Evolutionary conservation across 2,797 vertebrate genomes (phyloP).

Genomic region (Cossypha polioptera): DNA sequence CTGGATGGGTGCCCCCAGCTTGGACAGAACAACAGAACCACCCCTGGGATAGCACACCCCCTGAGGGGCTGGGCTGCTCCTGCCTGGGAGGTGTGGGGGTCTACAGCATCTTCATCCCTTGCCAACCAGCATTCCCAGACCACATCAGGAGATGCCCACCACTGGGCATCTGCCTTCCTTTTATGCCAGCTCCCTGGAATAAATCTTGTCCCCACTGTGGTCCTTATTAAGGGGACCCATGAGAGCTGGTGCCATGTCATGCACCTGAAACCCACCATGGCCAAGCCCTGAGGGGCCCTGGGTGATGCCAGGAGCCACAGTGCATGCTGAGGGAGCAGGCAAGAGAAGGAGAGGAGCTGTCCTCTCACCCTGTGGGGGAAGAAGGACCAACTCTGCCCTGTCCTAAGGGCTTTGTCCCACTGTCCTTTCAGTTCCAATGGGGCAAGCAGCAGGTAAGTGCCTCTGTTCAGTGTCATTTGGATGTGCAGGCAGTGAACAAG

Average conservation of each 20-base stretch:
- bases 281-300: neutral
- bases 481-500: neutral
- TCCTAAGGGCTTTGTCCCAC: neutral
- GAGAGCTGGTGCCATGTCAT: neutral
- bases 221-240: neutral
- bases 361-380: neutral
- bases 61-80: neutral
- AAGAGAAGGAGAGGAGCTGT: neutral
- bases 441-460: slow-evolving; percentile 31
- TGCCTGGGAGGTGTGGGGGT: neutral
- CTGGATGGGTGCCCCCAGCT: neutral
- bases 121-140: neutral
- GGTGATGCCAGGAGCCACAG: neutral
- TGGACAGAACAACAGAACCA: neutral
- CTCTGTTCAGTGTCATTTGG: accelerated
- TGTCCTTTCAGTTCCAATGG: neutral
- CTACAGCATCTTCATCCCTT: neutral
- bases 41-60: neutral
- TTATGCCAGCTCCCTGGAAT: neutral
- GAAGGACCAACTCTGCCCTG: neutral
- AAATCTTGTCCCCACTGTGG: neutral
- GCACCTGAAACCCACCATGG: neutral
- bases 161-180: neutral
- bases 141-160: neutral
- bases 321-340: neutral